These are phyloP conservation scores for Sciurus carolinensis DNA, from an alignment of 2,797 vertebrate genomes.

Conservation along the genomic window DNA sequence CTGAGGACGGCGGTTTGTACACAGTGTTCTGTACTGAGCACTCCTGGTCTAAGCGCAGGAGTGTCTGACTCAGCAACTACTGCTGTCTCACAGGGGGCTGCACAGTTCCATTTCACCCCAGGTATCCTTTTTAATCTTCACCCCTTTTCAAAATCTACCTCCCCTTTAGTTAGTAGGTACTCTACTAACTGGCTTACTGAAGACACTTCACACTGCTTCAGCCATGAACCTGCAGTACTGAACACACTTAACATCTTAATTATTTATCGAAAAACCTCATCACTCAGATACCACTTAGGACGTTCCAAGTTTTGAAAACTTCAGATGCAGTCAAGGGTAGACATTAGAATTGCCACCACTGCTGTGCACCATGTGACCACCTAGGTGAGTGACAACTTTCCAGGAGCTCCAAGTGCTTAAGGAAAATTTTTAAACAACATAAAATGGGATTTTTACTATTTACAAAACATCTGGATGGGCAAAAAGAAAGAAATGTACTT, in stretches of 20 bases:
- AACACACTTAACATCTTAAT: neutral
- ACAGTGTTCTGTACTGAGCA: too few species aligned
- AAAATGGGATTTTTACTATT: neutral
- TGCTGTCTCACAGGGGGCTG: neutral
- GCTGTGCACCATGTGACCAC: too few species aligned
- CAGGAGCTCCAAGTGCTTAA: neutral
- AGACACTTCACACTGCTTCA: neutral
- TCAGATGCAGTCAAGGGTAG: neutral
- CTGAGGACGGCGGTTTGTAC: neutral
- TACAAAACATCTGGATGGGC: neutral
- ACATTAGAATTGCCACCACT: too few species aligned
- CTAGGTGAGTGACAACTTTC: neutral
- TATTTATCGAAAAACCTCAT: neutral
- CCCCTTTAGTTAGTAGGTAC: neutral
- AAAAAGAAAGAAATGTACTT: neutral
- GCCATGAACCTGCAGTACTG: neutral
- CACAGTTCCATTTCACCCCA: neutral
- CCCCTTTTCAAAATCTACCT: neutral
- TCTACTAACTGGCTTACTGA: neutral
- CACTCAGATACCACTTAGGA: neutral
- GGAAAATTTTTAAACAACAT: neutral
- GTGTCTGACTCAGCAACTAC: neutral
- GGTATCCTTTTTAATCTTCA: neutral
- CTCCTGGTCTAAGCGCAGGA: rapidly evolving
- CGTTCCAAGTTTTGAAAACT: neutral